phyloP scores from a whole-genome alignment of 30 jellyfish, hydroid and myxozoan species.

The Turritopsis dohrnii region DNA sequence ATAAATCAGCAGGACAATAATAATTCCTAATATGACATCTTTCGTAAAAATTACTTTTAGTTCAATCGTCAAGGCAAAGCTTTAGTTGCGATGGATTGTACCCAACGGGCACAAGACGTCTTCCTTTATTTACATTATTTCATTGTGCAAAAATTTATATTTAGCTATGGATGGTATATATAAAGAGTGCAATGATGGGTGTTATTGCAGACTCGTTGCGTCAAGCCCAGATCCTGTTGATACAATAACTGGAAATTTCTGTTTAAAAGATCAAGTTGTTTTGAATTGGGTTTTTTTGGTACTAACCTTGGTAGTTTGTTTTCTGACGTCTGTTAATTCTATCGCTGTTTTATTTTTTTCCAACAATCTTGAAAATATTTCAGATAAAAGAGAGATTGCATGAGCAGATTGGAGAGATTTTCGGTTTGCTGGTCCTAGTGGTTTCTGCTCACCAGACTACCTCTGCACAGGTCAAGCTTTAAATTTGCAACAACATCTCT shows the following conservation, averaged over 20 bases:
- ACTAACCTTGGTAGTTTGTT: not conserved
- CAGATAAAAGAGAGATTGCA: constrained; percentile 44
- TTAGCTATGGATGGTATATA: constrained; percentile 71
- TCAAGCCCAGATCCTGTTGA: constrained; percentile 77
- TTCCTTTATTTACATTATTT: too few species aligned
- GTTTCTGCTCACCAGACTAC: constrained; percentile 69
- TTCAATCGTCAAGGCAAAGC: too few species aligned
- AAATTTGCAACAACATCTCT: constrained; percentile 45
- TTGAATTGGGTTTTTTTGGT: not conserved
- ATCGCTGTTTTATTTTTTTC: too few species aligned
- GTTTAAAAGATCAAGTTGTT: constrained; percentile 77
- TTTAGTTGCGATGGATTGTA: too few species aligned
- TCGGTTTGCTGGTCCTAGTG: constrained; percentile 63
- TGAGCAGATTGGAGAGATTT: constrained; percentile 86
- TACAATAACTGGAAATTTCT: constrained; percentile 69
- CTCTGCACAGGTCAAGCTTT: constrained; percentile 73
- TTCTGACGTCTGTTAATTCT: not conserved
- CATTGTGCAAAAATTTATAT: not conserved
- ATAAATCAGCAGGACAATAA: too few species aligned
- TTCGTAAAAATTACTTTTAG: too few species aligned
- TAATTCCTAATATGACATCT: too few species aligned
- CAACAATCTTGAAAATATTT: too few species aligned
- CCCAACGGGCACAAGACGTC: too few species aligned
- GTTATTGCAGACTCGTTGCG: constrained; percentile 69
- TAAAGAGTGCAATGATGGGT: constrained; percentile 78